A percentile compares a stretch with the other conserved stretches of the same genome.
Evolutionary conservation across 2,888 invertebrate species (phyloP).

Genomic region (Asteroscopus sphinx): DNA sequence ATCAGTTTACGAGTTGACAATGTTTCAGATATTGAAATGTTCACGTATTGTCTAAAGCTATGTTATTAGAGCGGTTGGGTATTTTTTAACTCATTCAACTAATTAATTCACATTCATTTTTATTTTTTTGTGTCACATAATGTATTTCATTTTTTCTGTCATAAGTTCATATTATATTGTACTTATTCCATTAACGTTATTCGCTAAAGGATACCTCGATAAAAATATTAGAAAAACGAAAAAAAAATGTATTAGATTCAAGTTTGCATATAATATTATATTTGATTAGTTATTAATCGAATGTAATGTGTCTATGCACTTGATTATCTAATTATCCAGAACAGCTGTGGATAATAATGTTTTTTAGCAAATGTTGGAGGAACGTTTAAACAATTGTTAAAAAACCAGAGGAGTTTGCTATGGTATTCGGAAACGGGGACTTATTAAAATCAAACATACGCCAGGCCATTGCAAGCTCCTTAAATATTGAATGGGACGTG

Average conservation of each 20-base stretch:
- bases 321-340: constrained; percentile 71
- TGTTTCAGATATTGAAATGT: constrained; percentile 66
- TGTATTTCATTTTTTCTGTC: constrained; percentile 78
- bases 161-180: constrained; percentile 87
- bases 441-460: constrained; percentile 47
- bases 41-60: constrained; percentile 68
- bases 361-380: constrained; percentile 65
- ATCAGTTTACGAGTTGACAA: constrained; percentile 44
- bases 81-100: constrained; percentile 80
- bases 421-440: constrained; percentile 67
- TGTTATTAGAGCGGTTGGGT: constrained; percentile 81
- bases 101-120: constrained; percentile 77
- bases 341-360: constrained; percentile 74
- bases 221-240: constrained; percentile 77
- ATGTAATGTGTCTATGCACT: constrained; percentile 87
- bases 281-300: constrained; percentile 84
- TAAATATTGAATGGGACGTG: constrained; percentile 48
- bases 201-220: constrained; percentile 83
- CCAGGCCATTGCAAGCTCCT: constrained; percentile 69
- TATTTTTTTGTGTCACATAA: constrained; percentile 76
- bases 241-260: constrained; percentile 78
- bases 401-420: constrained; percentile 67
- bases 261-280: constrained; percentile 87
- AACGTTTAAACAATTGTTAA: constrained; percentile 60
- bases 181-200: constrained; percentile 88